phyloP scores from a whole-genome alignment of 1,140 invertebrate species.

The Cepaea nemoralis region DNA sequence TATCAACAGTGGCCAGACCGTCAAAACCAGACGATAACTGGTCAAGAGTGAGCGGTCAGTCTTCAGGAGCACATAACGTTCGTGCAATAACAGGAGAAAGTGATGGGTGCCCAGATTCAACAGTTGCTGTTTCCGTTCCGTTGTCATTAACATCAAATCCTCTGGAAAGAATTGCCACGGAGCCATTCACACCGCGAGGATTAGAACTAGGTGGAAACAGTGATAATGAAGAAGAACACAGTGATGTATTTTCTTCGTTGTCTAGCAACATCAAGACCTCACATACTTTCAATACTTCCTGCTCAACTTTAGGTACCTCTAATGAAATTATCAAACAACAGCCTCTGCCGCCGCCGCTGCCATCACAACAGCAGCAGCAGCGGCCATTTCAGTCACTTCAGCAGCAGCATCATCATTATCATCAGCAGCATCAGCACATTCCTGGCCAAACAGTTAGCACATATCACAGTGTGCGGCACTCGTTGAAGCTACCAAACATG shows the following conservation, averaged over 20 bases:
- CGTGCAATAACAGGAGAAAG: background rate
- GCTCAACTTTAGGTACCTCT: constrained; percentile 36
- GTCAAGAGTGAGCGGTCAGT: background rate
- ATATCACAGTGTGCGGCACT: constrained; percentile 14
- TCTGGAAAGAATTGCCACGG: constrained; percentile 28
- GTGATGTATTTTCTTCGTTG: constrained; percentile 21
- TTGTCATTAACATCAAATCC: background rate
- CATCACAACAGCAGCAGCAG: constrained; percentile 17
- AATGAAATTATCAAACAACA: constrained; percentile 29
- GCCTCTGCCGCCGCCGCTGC: background rate
- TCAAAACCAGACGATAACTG: constrained; percentile 14
- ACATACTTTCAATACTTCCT: constrained; percentile 23
- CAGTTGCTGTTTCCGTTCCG: background rate
- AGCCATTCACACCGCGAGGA: constrained; percentile 31
- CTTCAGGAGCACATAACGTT: background rate
- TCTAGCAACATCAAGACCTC: constrained; percentile 25
- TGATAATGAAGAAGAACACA: constrained; percentile 25
- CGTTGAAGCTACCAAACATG: constrained; percentile 5
- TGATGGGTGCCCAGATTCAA: constrained; percentile 38
- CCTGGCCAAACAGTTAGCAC: constrained; percentile 25
- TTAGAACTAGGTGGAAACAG: background rate
- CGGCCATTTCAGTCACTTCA: constrained; percentile 19
- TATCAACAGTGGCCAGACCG: background rate
- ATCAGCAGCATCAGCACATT: constrained; percentile 28
- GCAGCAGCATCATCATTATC: constrained; percentile 33